phyloP scores from a whole-genome alignment of 2,888 invertebrate genomes.

The Agrotis ipsilon region DNA sequence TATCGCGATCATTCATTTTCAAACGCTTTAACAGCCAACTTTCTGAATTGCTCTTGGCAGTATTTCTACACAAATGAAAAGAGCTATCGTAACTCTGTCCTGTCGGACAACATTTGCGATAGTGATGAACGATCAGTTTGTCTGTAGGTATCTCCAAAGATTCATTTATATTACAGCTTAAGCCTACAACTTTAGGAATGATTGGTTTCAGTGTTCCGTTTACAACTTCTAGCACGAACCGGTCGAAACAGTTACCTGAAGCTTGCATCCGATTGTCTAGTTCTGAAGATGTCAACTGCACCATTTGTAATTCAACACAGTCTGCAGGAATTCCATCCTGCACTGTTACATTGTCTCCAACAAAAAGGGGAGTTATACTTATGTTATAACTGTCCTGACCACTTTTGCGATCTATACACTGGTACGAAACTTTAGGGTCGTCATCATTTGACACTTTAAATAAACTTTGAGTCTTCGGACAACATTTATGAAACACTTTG shows the following conservation, averaged over 20 bases:
- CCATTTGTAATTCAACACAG: conserved; percentile 74
- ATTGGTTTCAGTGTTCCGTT: conserved; percentile 75
- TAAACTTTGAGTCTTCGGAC: conserved; percentile 78
- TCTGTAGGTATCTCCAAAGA: conserved; percentile 63
- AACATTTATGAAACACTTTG: conserved; percentile 84
- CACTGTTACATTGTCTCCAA: conserved; percentile 74
- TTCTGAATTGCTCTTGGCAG: conserved; percentile 65
- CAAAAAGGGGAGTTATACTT: conserved; percentile 74
- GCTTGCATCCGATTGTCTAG: conserved; percentile 63
- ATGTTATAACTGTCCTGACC: conserved; percentile 71
- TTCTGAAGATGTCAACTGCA: conserved; percentile 65
- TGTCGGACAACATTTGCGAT: conserved; percentile 85
- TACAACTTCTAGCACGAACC: conserved; percentile 76
- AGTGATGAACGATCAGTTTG: conserved; percentile 71
- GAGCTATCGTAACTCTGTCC: conserved; percentile 80
- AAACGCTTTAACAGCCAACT: conserved; percentile 74
- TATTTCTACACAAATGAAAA: conserved; percentile 78
- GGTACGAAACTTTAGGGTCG: conserved; percentile 67
- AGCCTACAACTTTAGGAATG: conserved; percentile 80
- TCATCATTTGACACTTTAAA: conserved; percentile 74
- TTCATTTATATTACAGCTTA: conserved; percentile 76
- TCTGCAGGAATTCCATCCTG: conserved; percentile 76
- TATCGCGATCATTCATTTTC: conserved; percentile 65
- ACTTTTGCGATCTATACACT: conserved; percentile 77
- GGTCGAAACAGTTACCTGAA: conserved; percentile 78